A percentile compares a stretch with the other conserved stretches of the same genome.
These are phyloP conservation scores for Cirrhinus mrigala DNA, from an alignment of 2,797 vertebrate species.

Conservation along the genomic window DNA sequence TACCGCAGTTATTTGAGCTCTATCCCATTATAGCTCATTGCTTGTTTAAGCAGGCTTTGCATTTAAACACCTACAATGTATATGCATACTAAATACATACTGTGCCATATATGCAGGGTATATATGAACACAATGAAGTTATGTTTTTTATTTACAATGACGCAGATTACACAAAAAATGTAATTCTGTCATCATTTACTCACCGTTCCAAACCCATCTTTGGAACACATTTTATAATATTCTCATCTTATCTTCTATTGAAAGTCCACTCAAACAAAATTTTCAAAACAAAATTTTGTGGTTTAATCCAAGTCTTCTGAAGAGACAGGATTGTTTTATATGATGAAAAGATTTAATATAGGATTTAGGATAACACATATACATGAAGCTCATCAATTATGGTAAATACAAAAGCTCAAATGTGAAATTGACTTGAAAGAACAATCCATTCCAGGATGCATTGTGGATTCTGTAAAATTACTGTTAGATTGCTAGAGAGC, in stretches of 20 bases:
- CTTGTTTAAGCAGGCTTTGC: conserved; percentile 1
- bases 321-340: background rate
- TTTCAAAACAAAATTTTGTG: background rate
- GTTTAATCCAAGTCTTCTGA: background rate
- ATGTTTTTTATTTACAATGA: too few species aligned
- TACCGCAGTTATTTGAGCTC: conserved; percentile 9
- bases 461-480: background rate
- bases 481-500: background rate
- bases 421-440: too few species aligned
- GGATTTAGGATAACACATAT: background rate
- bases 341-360: background rate
- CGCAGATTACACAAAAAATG: background rate
- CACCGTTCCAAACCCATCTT: background rate
- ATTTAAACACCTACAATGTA: background rate
- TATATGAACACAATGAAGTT: too few species aligned
- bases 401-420: background rate
- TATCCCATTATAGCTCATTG: conserved; percentile 7
- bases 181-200: background rate
- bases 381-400: background rate
- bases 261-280: background rate
- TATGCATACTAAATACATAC: background rate
- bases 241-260: background rate
- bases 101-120: too few species aligned
- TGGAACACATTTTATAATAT: background rate
- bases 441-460: background rate